A percentile compares a stretch with the other conserved stretches of the same genome.
phyloP scores from a whole-genome alignment of 1,140 invertebrate species.

The Penaeus chinensis region DNA sequence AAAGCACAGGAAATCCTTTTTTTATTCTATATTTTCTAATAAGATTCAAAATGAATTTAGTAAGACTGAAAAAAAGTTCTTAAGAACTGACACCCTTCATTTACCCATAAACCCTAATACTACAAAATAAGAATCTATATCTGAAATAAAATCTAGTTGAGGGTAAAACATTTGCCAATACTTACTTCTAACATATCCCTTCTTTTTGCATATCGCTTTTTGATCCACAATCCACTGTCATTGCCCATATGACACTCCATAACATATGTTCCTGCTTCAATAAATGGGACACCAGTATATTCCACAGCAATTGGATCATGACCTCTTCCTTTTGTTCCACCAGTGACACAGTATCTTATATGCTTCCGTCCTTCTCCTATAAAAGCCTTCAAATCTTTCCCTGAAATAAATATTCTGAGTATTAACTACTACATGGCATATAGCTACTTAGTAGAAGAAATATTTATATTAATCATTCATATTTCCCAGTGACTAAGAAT shows the following conservation, averaged over 20 bases:
- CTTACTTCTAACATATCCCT: background rate
- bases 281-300: slow-evolving; percentile 22
- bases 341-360: slow-evolving; percentile 11
- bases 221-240: slow-evolving; percentile 21
- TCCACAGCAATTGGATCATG: slow-evolving; percentile 15
- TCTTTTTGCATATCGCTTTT: slow-evolving; percentile 12
- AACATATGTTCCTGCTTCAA: slow-evolving; percentile 19
- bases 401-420: background rate
- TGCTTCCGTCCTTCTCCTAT: slow-evolving; percentile 26
- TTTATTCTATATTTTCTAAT: too few relatives aligned
- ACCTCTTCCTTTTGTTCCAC: slow-evolving; percentile 21
- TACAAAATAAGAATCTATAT: too few relatives aligned
- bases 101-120: too few relatives aligned
- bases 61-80: too few relatives aligned
- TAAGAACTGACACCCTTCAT: too few relatives aligned
- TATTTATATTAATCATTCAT: too few relatives aligned
- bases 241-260: slow-evolving; percentile 19
- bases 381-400: slow-evolving; percentile 15
- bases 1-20: too few relatives aligned
- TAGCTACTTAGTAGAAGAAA: too few relatives aligned
- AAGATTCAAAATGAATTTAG: too few relatives aligned
- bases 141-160: too few relatives aligned
- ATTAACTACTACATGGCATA: background rate
- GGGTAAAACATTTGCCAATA: too few relatives aligned
- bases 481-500: too few relatives aligned